Evolutionary conservation across 92 coral and sea anemone genomes (phyloP).

Genomic region (Zoanthus solanderi): DNA sequence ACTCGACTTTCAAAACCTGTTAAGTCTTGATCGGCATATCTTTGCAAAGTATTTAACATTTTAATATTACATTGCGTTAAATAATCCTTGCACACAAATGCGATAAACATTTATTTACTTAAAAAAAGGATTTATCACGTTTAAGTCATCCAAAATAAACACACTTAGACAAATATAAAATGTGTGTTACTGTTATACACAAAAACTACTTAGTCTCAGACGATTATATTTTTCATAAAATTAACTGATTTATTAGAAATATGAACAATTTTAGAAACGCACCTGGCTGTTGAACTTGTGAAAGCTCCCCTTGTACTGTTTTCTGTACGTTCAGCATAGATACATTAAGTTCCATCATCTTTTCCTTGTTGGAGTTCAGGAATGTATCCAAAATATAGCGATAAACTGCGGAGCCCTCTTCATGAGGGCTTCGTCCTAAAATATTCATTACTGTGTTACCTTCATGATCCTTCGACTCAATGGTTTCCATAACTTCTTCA

Average conservation of each 20-base stretch:
- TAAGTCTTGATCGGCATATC: neutral
- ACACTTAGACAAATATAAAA: neutral
- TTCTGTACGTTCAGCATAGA: conserved; percentile 15
- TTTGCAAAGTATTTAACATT: neutral
- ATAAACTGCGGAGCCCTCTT: conserved; percentile 25
- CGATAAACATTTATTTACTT: neutral
- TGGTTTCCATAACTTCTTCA: conserved; percentile 42
- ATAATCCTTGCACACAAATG: neutral
- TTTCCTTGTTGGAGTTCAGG: conserved; percentile 15
- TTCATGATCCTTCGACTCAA: conserved; percentile 28
- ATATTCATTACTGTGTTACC: conserved; percentile 44
- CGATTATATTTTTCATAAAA: neutral
- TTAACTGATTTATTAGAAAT: neutral
- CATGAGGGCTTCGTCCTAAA: conserved; percentile 39
- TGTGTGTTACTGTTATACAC: neutral
- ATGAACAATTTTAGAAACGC: neutral
- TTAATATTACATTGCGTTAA: neutral
- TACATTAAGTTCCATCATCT: neutral
- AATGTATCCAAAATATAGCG: conserved; percentile 36
- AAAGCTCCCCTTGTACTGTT: neutral
- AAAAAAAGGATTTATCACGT: neutral
- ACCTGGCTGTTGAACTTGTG: conserved; percentile 31
- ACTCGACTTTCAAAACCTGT: neutral
- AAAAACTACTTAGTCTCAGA: neutral
- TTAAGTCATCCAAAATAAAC: neutral